Base-by-base conservation (phyloP, 2,797 vertebrate species). In the Odontamblyopus rebecca region DNA sequence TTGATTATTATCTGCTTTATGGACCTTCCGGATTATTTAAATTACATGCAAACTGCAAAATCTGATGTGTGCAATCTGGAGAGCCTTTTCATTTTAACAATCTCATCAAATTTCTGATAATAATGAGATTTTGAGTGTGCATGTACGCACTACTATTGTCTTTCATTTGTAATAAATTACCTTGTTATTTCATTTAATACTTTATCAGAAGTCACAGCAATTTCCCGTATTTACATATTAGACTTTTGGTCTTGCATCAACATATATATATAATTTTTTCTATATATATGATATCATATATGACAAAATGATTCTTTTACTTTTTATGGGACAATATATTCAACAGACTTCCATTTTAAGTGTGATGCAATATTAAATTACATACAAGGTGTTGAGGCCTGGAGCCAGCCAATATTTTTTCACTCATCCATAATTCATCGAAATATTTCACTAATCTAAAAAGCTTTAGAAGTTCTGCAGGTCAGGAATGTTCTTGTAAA, bases 401-500 rank as follows among this genome's bases (percentile, higher is more conserved):
- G 35, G 38, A 48, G 38, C 35, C 38, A n/a, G n/a, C 8, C 38
- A 41, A 23, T 26, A 48, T 27, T 13, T 64, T 62, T 62, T 35
- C 9, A 35, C 19, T 44, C 63, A 27, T 57, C 23, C 67, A 29
- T 41, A 64, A 63, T 69, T 44, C 23, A 57, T 69, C 32, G 60
- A 26, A 77, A 76, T 72, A 19, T 61, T 77, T 71, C 11, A 68
- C 67, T 74, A 35, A 19, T 35, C 30, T 81, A 82, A 82, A 86
- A 86, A 23, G 54, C 69, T 32, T 66, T 67, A 99, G 91, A 95
- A 99, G 91, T 94, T 94, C 77, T 94, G 96, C 67, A 99, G 95
- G 80, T 98, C 96, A 0, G 96, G 96, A 86, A 99, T 93, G 92
- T 97, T 95, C 82, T 89, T 93, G 92, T 96, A 99, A 64, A 98